Evolutionary conservation across 1,140 invertebrate genomes (phyloP).

Genomic region (Euura lappo): DNA sequence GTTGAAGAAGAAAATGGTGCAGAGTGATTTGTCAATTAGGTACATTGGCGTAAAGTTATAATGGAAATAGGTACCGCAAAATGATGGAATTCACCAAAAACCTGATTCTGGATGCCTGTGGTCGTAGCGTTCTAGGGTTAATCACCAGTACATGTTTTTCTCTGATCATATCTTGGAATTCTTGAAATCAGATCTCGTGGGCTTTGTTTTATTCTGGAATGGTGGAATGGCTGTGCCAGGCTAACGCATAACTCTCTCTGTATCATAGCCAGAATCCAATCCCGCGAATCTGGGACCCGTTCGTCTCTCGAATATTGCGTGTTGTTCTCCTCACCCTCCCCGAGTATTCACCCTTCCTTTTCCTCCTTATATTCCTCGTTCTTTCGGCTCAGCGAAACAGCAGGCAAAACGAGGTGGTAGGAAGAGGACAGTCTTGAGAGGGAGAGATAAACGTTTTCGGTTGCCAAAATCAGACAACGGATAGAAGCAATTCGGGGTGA

Average conservation of each 20-base stretch:
- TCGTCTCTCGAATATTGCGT: neutral
- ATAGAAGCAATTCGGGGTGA: slow-evolving; percentile 27
- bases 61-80: no score
- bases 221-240: no score
- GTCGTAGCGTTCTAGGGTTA: no score
- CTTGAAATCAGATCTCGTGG: no score
- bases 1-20: no score
- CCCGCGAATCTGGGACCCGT: neutral
- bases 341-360: neutral
- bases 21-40: no score
- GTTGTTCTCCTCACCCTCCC: neutral
- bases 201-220: no score
- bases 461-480: slow-evolving; percentile 41
- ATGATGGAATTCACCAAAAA: no score
- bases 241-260: neutral
- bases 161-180: no score
- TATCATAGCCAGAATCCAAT: neutral
- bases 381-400: slow-evolving; percentile 1
- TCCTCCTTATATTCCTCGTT: neutral
- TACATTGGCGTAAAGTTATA: no score
- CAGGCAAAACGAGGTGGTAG: neutral
- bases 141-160: no score
- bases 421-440: neutral
- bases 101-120: no score
- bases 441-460: slow-evolving; percentile 13